These are phyloP conservation scores for Menidia beryllina DNA, from an alignment of 2,113 vertebrate species.

Conservation along the genomic window DNA sequence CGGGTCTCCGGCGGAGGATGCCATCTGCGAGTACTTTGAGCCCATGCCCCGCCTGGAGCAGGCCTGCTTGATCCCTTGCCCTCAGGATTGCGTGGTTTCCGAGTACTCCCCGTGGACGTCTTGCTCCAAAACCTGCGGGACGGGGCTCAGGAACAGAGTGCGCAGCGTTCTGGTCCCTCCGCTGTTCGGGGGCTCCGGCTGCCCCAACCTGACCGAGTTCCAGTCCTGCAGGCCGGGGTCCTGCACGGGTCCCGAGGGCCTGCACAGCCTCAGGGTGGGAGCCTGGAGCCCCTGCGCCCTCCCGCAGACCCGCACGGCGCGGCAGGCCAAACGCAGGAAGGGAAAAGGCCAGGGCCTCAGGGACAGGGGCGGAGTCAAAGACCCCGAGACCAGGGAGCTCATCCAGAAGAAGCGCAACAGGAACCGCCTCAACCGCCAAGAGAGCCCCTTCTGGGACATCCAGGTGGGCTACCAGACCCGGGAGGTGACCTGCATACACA, in stretches of 20 bases:
- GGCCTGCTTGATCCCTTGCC: constrained; percentile 95
- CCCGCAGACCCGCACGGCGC: constrained; percentile 77
- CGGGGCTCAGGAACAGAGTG: constrained; percentile 89
- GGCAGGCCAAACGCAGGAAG: constrained; percentile 89
- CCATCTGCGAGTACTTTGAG: constrained; percentile 97
- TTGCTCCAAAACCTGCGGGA: constrained; percentile 93
- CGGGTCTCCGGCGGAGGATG: constrained; percentile 85
- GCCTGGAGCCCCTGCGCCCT: constrained; percentile 86
- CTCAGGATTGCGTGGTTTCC: constrained; percentile 91
- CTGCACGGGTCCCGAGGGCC: constrained; percentile 84
- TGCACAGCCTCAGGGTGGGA: constrained; percentile 89
- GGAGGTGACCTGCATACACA: constrained; percentile 89
- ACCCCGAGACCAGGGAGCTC: constrained; percentile 92
- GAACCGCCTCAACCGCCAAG: constrained; percentile 93
- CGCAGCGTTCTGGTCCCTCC: constrained; percentile 90
- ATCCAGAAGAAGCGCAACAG: constrained; percentile 95
- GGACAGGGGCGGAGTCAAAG: constrained; percentile 82
- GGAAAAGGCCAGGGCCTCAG: constrained; percentile 80
- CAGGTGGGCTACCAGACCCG: constrained; percentile 95
- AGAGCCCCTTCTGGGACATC: constrained; percentile 94
- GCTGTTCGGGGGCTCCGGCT: constrained; percentile 87
- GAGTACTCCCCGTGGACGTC: constrained; percentile 92
- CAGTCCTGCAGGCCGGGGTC: constrained; percentile 87
- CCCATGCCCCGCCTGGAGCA: constrained; percentile 94
- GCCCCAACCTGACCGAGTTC: constrained; percentile 95